Evolutionary conservation across 2,797 vertebrate genomes (phyloP), one percentile per base, ranked within the genome.

Genomic region (Eremophila alpestris): DNA sequence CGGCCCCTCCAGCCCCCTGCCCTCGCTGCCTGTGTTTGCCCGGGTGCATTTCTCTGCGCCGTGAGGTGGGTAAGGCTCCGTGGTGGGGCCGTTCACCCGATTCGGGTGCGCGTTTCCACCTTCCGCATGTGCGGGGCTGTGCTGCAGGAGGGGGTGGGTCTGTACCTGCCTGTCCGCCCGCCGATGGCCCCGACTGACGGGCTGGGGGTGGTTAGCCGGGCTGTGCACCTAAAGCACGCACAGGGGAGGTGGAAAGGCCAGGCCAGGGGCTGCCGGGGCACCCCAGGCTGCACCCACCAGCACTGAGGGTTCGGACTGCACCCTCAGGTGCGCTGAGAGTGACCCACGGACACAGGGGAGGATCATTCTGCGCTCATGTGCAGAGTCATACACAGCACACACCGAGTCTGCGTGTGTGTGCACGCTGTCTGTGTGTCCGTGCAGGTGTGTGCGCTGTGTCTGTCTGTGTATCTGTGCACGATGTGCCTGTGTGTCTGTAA

Each of bases 61-160:
- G 1, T 16, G 20, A 5, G 7, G 20, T 2, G 27, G 9, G 7
- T 5, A 40, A 13, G 41, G 26, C 34, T 65, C 58, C 0, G 2
- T 9, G n/a, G 1, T 1, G 13, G 0, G 0, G 17, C 26, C 0
- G 3, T 9, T 70, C 41, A 2, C 16, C 40, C 2, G 7, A 40
- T 41, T 21, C 14, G 29, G 59, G 48, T n/a, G 62, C 1, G 1
- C 6, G 12, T 36, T 40, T 18, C 43, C n/a, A 14, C 15, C 10
- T 30, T 12, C 30, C 10, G 48, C 38, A 2, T 11, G 11, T 43
- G 48, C 23, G 10, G 5, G 36, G 26, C 1, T 38, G 45, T 14
- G 56, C n/a, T n/a, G 34, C 52, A 27, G 23, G 9, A 40, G 12
- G 3, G 10, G 13, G 8, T 7, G 21, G n/a, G 16, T 32, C 34